Evolutionary conservation across 2,888 invertebrate species (phyloP), one percentile per base, ranked within the genome.

Genomic region (Hypomecis punctinalis): DNA sequence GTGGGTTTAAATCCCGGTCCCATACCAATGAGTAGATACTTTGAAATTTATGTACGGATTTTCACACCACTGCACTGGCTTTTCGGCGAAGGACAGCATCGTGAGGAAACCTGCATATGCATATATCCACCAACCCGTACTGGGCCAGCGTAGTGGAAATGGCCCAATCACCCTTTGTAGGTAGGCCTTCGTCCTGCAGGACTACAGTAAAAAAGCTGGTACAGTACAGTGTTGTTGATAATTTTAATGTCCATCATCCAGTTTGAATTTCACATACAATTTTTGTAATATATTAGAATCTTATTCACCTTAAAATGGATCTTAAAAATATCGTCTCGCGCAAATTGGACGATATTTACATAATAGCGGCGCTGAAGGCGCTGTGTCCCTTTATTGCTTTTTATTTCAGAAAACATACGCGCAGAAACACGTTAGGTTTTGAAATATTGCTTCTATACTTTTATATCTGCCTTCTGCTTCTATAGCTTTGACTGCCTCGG

Each of bases 261-360:
- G 9, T 45, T 6, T 45, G 11, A 6, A 10, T 56, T 47, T 58
- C 49, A 10, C 39, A 55, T 36, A n/a, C 54, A 62, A 52, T 63
- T 46, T 49, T 10, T 51, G 23, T 37, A 62, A 46, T 37, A 49
- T n/a, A n/a, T n/a, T n/a, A n/a, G n/a, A n/a, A n/a, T 11, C 36
- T 36, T 42, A 35, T 11, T 43, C 54, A 48, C 48, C 37, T 42
- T 61, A 61, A 49, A 61, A 45, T 56, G 56, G 51, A 55, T 43
- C 54, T 60, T 46, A 52, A 63, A 23, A 63, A 63, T 56, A 57
- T 57, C 56, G 47, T 55, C 46, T 49, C 13, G 11, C 40, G 43
- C 57, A 56, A 62, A 64, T 69, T 69, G 66, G 55, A 60, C 54
- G 64, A 43, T 60, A 69, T 69, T 69, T 69, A 64, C 69, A 66